Conservation (phyloP, 2,797 vertebrate genomes). For the Stomatorhinus walkeri region DNA sequence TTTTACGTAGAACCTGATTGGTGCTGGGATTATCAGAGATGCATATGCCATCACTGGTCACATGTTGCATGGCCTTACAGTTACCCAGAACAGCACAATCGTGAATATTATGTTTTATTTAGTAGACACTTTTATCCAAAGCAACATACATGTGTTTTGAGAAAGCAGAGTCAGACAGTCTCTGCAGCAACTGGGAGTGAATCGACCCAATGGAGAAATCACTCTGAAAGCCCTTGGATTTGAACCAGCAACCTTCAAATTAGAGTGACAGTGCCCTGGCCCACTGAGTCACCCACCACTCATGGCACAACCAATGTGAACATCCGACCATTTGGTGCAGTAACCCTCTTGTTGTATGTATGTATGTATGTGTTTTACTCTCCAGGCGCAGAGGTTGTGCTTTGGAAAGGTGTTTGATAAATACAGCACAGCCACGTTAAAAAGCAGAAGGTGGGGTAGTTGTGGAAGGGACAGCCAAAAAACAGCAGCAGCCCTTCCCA, state of each 20-base stretch:
- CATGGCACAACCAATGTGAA: not conserved
- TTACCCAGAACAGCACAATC: not conserved
- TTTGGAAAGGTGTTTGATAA: constrained; percentile 30
- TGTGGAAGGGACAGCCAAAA: not conserved
- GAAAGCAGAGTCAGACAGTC: not conserved
- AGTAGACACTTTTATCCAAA: not conserved
- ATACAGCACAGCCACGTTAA: constrained; percentile 46
- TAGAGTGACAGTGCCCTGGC: not conserved
- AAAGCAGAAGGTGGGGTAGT: constrained; percentile 25
- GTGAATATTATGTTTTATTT: not conserved
- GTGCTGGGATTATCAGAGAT: not conserved
- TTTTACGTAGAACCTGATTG: not conserved
- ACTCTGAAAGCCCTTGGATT: not conserved
- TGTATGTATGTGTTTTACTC: not conserved
- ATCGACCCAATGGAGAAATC: not conserved
- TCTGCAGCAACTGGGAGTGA: not conserved
- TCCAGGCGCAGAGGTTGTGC: not conserved
- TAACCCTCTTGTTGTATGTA: not conserved
- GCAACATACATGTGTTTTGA: not conserved
- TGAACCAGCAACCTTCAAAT: not conserved
- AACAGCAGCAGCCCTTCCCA: not conserved
- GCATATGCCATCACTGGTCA: not conserved
- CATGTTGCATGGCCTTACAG: not conserved
- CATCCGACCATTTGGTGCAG: not conserved
- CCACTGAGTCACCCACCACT: not conserved